Evolutionary conservation across 1,140 invertebrate species (phyloP).

Genomic region (Dreissena polymorpha): DNA sequence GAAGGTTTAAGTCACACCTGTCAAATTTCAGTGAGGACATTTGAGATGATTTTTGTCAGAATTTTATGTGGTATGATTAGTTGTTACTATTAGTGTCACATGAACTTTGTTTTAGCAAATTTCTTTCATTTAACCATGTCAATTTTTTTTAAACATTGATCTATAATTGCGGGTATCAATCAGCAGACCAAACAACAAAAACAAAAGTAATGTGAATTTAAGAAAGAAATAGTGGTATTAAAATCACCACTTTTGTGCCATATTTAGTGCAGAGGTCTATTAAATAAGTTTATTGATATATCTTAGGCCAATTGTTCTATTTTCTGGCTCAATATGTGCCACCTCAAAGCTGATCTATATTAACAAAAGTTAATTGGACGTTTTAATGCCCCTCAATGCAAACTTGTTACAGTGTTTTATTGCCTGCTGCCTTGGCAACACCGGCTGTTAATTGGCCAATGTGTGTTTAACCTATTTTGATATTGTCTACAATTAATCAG

Average conservation of each 20-base stretch:
- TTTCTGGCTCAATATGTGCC: background rate
- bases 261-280: background rate
- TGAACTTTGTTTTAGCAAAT: background rate
- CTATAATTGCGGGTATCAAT: too few species aligned
- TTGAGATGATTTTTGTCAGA: conserved; percentile 36
- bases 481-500: conserved; percentile 51
- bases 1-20: conserved; percentile 9
- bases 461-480: conserved; percentile 57
- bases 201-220: too few species aligned
- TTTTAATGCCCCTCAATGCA: conserved; percentile 33
- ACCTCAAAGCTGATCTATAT: too few species aligned
- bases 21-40: conserved; percentile 24
- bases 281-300: background rate
- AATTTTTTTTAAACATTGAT: too few species aligned
- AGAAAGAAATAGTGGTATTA: too few species aligned
- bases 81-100: conserved; percentile 14
- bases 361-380: conserved; percentile 47
- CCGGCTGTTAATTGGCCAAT: conserved; percentile 45
- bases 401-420: conserved; percentile 34
- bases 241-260: background rate
- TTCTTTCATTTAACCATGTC: too few species aligned
- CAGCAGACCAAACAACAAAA: too few species aligned
- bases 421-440: conserved; percentile 16
- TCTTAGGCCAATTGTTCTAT: background rate
- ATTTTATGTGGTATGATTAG: conserved; percentile 38